phyloP scores from a whole-genome alignment of 2,797 vertebrate species.

The Hydrocynus forskahlii region DNA sequence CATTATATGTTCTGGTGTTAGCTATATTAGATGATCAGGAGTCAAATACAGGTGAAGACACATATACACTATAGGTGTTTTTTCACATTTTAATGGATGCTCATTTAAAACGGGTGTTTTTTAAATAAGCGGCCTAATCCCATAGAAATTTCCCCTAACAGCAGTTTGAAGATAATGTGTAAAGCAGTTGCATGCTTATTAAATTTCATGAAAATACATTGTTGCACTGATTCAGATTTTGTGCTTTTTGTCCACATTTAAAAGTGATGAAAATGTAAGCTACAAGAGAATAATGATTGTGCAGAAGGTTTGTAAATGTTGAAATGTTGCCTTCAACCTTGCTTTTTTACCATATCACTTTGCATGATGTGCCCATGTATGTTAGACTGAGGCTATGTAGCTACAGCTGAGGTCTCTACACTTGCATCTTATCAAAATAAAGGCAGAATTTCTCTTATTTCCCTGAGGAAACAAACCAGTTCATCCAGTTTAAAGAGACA shows the following conservation, averaged over 20 bases:
- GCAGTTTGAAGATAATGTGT: background rate
- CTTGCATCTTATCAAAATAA: background rate
- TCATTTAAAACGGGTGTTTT: background rate
- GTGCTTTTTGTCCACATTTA: background rate
- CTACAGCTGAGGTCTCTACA: background rate
- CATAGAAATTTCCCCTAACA: background rate
- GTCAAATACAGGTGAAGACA: no score
- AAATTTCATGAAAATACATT: background rate
- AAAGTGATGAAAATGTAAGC: background rate
- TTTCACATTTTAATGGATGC: slow-evolving; percentile 9
- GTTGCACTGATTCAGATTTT: background rate
- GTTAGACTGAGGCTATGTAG: background rate
- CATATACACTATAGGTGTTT: background rate
- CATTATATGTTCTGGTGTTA: no score
- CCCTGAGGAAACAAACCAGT: slow-evolving; percentile 30
- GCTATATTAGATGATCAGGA: background rate
- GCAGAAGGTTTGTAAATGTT: background rate
- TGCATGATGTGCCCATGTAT: background rate
- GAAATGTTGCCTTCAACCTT: background rate
- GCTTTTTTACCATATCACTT: background rate
- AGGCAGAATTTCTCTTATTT: slow-evolving; percentile 4
- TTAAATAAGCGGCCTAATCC: background rate
- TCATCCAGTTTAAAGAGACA: slow-evolving; percentile 44
- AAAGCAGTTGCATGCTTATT: background rate
- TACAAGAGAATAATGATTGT: background rate